Percentiles rank a stretch among this genome's conserved stretches.
phyloP scores from a whole-genome alignment of 2,888 invertebrate species.

The Leucophora obtusa region DNA sequence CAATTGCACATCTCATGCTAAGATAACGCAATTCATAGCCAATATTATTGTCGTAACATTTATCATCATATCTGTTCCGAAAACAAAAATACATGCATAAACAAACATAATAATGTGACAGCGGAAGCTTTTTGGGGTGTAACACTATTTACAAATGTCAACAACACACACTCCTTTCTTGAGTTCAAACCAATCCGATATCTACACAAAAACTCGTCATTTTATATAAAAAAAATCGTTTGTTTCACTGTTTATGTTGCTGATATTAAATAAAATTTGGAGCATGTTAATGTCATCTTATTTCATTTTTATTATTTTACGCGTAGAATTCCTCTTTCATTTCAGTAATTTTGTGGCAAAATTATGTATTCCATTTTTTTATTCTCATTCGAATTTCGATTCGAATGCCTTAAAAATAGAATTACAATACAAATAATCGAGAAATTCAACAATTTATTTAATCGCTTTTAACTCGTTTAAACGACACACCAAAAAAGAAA shows the following conservation, averaged over 20 bases:
- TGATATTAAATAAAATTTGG: conserved; percentile 25
- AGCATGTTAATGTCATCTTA: conserved; percentile 25
- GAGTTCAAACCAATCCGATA: not conserved
- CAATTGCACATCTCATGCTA: conserved; percentile 25
- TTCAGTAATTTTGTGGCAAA: conserved; percentile 14
- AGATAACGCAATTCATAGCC: conserved; percentile 29
- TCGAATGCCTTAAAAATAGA: conserved; percentile 29
- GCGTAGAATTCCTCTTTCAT: not conserved
- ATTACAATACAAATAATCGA: not conserved
- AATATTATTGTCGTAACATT: conserved; percentile 10
- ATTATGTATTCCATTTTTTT: conserved; percentile 3
- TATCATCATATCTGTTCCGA: not conserved
- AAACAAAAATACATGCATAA: not conserved
- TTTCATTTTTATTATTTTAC: conserved; percentile 4
- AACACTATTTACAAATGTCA: conserved; percentile 31
- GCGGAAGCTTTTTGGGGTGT: conserved; percentile 38
- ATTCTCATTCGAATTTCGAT: not conserved
- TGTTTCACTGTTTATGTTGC: not conserved
- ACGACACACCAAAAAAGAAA: not conserved
- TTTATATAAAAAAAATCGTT: not conserved
- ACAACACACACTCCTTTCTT: not conserved
- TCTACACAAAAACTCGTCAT: not conserved
- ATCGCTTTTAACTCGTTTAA: conserved; percentile 18
- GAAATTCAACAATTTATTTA: conserved; percentile 8
- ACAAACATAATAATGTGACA: conserved; percentile 7